These are phyloP conservation scores for Drosophila stalkeri DNA, from an alignment of 2,888 invertebrate species.

Conservation along the genomic window DNA sequence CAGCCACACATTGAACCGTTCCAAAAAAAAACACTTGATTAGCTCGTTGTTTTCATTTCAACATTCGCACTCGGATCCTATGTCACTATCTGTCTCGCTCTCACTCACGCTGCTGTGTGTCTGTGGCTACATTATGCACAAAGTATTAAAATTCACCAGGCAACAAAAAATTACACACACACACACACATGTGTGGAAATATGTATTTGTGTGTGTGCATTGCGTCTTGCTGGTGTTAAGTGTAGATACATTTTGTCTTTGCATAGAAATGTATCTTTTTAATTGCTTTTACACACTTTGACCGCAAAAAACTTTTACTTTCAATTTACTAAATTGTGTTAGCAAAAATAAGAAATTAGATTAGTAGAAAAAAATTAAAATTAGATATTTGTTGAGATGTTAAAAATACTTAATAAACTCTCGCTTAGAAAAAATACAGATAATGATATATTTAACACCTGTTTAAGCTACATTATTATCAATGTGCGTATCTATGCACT, in stretches of 20 bases:
- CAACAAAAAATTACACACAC: constrained; percentile 43
- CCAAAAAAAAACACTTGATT: constrained; percentile 65
- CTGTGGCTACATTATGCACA: constrained; percentile 22
- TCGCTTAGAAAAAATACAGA: neutral
- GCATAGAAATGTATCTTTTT: constrained; percentile 33
- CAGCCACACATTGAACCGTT: constrained; percentile 52
- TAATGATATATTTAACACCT: no score
- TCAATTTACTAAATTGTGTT: neutral
- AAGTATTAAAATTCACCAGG: constrained; percentile 65
- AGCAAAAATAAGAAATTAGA: neutral
- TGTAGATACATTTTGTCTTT: constrained; percentile 12
- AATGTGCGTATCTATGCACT: neutral
- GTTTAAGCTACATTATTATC: neutral
- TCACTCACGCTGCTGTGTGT: neutral
- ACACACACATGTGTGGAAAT: constrained; percentile 3
- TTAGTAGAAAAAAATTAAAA: neutral
- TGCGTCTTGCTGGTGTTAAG: neutral
- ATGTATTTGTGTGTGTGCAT: constrained; percentile 16
- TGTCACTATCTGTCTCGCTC: constrained; percentile 19
- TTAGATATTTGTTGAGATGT: neutral
- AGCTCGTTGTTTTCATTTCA: constrained; percentile 71
- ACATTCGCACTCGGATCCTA: constrained; percentile 24
- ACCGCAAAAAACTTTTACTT: constrained; percentile 1
- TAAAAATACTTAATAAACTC: neutral
- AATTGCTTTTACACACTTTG: constrained; percentile 15